Conservation (phyloP, 2,113 vertebrate species). For the Xenus cinereus region DNA sequence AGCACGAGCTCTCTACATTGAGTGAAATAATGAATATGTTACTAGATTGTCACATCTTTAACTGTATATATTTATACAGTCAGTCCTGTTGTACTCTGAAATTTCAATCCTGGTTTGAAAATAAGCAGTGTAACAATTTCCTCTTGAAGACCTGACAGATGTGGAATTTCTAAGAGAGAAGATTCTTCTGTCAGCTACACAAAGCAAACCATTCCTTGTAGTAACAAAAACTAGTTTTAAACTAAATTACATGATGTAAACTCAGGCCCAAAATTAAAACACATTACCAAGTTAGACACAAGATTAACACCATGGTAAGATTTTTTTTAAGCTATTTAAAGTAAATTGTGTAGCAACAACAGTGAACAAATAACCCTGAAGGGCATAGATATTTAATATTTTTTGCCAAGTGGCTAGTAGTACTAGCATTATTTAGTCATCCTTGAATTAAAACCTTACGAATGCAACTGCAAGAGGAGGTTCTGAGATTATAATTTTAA, state of each 20-base stretch:
- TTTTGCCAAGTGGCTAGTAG: neutral
- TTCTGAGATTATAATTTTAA: neutral
- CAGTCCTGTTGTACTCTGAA: neutral
- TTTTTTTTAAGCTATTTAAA: neutral
- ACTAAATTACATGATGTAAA: neutral
- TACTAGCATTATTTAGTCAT: neutral
- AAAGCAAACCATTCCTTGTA: neutral
- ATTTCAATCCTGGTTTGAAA: neutral
- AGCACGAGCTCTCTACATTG: neutral
- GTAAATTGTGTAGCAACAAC: neutral
- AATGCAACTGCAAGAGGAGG: neutral
- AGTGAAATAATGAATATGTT: neutral
- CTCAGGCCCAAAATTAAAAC: neutral
- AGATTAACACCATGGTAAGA: neutral
- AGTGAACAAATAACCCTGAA: neutral
- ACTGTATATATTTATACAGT: neutral
- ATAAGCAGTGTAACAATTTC: neutral
- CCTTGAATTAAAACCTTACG: neutral
- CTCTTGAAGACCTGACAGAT: neutral
- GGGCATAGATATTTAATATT: neutral
- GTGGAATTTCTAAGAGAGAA: neutral
- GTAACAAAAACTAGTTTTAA: neutral
- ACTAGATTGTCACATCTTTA: neutral
- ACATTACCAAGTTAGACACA: neutral
- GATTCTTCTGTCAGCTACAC: neutral